Evolutionary conservation across 2,113 vertebrate species (phyloP).

Genomic region (Zosterops hypoxanthus): DNA sequence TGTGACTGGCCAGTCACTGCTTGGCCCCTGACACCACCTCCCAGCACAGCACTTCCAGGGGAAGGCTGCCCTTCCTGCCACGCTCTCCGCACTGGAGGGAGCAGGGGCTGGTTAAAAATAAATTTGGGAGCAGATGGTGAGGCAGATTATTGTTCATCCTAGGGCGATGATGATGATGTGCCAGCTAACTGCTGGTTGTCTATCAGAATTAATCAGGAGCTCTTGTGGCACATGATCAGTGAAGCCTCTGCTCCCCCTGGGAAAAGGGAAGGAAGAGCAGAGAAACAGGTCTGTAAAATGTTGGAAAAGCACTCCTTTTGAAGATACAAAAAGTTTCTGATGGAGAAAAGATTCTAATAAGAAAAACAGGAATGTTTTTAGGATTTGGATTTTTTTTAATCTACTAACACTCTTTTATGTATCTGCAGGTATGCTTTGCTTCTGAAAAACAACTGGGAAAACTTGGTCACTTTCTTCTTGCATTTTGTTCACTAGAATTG

Average conservation of each 20-base stretch:
- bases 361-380: neutral
- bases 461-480: neutral
- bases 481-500: neutral
- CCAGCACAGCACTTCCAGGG: neutral
- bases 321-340: neutral
- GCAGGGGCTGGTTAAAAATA: slow-evolving; percentile 63
- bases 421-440: neutral
- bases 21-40: neutral
- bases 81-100: fast-evolving
- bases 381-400: neutral
- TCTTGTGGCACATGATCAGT: slow-evolving; percentile 14
- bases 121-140: slow-evolving; percentile 71
- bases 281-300: neutral
- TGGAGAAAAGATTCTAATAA: neutral
- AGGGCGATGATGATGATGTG: slow-evolving; percentile 43
- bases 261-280: neutral
- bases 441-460: neutral
- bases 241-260: neutral
- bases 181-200: slow-evolving; percentile 63
- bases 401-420: neutral
- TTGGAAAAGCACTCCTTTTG: neutral
- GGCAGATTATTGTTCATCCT: slow-evolving; percentile 56
- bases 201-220: slow-evolving; percentile 64
- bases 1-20: fast-evolving
- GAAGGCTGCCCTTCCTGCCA: neutral